These are phyloP conservation scores for Platerodrilus igneus DNA, from an alignment of 2,888 invertebrate species.

Conservation along the genomic window DNA sequence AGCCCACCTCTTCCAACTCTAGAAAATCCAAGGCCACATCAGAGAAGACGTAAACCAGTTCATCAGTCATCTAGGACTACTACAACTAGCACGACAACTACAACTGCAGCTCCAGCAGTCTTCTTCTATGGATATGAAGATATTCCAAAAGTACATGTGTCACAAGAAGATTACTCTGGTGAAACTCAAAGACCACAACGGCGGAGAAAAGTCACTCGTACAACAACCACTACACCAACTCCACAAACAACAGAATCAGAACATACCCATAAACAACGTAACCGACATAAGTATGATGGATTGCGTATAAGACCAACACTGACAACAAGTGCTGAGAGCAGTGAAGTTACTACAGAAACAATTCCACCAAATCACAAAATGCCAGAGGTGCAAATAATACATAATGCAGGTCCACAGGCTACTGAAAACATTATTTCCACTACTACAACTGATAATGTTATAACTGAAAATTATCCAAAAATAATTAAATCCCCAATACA, in stretches of 20 bases:
- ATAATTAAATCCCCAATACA: constrained; percentile 4
- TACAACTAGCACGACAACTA: constrained; percentile 20
- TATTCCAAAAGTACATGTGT: constrained; percentile 33
- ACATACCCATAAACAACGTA: constrained; percentile 8
- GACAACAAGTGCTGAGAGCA: constrained; percentile 13
- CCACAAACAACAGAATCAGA: constrained; percentile 8
- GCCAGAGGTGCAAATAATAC: constrained; percentile 10
- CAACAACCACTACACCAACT: constrained; percentile 13
- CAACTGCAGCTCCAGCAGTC: constrained; percentile 15
- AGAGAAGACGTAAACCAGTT: constrained; percentile 28
- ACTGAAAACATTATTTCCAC: too few relatives aligned
- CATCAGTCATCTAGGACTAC: constrained; percentile 24
- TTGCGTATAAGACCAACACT: constrained; percentile 15
- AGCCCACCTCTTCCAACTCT: constrained; percentile 19
- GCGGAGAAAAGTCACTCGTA: constrained; percentile 27
- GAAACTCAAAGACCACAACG: constrained; percentile 24
- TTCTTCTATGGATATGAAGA: constrained; percentile 32
- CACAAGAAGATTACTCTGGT: constrained; percentile 20
- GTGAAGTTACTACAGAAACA: too few relatives aligned
- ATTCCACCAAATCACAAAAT: constrained; percentile 22
- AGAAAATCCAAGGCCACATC: constrained; percentile 16
- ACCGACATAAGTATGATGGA: constrained; percentile 10
- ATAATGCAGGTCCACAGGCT: too few relatives aligned
- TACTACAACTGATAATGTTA: too few relatives aligned
- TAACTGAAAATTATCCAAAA: constrained; percentile 12